These are phyloP conservation scores for Cyanoramphus novaezelandiae DNA, from an alignment of 2,113 vertebrate genomes.

Conservation along the genomic window DNA sequence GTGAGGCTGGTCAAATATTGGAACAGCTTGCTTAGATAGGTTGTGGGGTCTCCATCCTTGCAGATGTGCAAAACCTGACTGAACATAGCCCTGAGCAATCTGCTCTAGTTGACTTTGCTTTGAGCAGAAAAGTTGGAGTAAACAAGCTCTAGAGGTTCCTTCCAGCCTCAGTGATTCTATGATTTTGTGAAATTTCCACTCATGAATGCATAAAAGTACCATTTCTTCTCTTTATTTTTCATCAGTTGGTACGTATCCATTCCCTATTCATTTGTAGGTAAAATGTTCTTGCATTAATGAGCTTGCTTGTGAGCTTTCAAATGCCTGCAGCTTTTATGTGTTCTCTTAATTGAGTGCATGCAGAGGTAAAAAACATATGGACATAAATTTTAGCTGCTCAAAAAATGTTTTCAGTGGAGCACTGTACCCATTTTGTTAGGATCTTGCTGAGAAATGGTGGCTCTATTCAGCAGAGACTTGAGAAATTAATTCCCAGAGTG, in stretches of 20 bases:
- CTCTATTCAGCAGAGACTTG: background rate
- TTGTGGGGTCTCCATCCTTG: background rate
- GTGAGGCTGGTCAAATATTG: background rate
- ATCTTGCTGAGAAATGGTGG: slow-evolving; percentile 14
- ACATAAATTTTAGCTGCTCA: background rate
- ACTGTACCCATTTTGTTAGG: background rate
- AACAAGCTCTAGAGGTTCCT: background rate
- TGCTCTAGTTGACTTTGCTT: background rate
- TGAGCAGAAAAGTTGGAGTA: background rate
- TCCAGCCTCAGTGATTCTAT: background rate
- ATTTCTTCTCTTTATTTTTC: background rate
- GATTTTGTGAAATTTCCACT: background rate
- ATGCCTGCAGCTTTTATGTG: slow-evolving; percentile 1
- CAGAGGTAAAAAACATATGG: background rate
- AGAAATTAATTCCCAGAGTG: slow-evolving; percentile 6
- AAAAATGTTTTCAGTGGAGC: background rate
- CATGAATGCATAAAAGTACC: background rate
- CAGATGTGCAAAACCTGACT: background rate
- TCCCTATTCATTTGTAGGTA: background rate
- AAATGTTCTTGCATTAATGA: background rate
- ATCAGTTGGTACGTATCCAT: background rate
- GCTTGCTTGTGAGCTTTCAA: background rate
- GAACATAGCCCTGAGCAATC: background rate
- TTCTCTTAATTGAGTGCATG: background rate
- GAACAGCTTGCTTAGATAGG: background rate